Base-by-base conservation (phyloP, 2,888 invertebrate genomes). In the Synergus japonicus region DNA sequence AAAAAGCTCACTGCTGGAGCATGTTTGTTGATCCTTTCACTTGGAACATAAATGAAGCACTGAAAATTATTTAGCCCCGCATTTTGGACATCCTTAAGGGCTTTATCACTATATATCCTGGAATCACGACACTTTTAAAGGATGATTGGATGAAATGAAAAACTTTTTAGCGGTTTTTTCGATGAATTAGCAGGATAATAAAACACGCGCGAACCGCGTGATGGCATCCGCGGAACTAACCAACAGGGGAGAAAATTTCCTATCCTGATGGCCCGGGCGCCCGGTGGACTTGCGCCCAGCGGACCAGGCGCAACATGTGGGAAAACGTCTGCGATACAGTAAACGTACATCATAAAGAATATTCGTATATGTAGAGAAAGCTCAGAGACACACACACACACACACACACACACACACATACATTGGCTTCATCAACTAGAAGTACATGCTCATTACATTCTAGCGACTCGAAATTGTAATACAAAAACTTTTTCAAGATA, bases 221-320 rank as follows among this genome's bases (percentile, higher is more conserved):
- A 73, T 81, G 80, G 80, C 78, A 83, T 82, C 81, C 83, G 83
- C 83, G 83, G 81, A 83, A 83, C 83, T 83, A 81, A 83, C 79
- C 80, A 83, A 76, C 58, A 79, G 78, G 81, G 81, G 79, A 83
- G 78, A 83, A 73, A 79, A 82, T 76, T 79, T 79, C 76, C 80
- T 82, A 82, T 83, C 79, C 80, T 81, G 77, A 76, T 89, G 90
- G 91, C 91, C 91, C 91, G 91, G 91, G 91, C 90, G 80, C 87
- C 89, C 88, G 87, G 88, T 89, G 88, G 91, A 90, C 91, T 90
- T 91, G 91, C 91, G 91, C 91, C 88, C 88, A 89, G 87, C 88
- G 89, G 87, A 85, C 89, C 85, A 90, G 86, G 90, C 91, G 91
- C 91, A 91, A 91, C 91, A 91, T 91, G 91, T 91, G 91, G 91